These are phyloP conservation scores for Drosophila subquinaria DNA, from an alignment of 2,888 invertebrate species.

Conservation along the genomic window DNA sequence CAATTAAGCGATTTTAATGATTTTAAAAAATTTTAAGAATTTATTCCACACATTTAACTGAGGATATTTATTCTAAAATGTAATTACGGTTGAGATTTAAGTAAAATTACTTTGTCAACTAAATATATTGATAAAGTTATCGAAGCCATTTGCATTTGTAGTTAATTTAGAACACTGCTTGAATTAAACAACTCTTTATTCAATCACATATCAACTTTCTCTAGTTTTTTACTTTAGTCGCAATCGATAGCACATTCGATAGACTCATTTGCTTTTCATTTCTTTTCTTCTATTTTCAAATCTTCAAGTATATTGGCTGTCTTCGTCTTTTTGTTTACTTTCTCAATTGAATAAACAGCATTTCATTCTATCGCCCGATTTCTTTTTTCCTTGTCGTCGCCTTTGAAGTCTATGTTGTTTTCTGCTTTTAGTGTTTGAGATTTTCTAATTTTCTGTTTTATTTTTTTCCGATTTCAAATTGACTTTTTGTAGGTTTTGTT, in stretches of 20 bases:
- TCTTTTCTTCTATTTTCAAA: not conserved
- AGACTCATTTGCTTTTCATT: not conserved
- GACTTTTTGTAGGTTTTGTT: conserved; percentile 29
- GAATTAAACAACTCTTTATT: too few species aligned
- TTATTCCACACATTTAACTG: too few species aligned
- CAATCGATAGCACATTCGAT: conserved; percentile 13
- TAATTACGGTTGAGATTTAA: too few species aligned
- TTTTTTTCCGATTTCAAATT: not conserved
- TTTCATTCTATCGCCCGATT: conserved; percentile 1
- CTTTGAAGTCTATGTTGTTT: conserved; percentile 27
- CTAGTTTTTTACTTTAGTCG: not conserved
- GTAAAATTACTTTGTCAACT: too few species aligned
- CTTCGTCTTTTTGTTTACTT: conserved; percentile 34
- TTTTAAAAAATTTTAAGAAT: too few species aligned
- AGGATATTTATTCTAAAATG: too few species aligned
- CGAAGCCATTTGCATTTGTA: too few species aligned
- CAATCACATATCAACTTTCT: too few species aligned
- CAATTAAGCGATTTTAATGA: too few species aligned
- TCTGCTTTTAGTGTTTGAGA: conserved; percentile 15
- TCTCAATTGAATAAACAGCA: conserved; percentile 39
- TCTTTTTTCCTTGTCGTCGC: not conserved
- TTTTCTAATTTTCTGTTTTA: conserved; percentile 1
- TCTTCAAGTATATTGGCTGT: conserved; percentile 13
- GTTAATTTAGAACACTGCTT: too few species aligned
- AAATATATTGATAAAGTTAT: too few species aligned